phyloP scores from a whole-genome alignment of 1,140 invertebrate species.

The Meloidogyne hapla region DNA sequence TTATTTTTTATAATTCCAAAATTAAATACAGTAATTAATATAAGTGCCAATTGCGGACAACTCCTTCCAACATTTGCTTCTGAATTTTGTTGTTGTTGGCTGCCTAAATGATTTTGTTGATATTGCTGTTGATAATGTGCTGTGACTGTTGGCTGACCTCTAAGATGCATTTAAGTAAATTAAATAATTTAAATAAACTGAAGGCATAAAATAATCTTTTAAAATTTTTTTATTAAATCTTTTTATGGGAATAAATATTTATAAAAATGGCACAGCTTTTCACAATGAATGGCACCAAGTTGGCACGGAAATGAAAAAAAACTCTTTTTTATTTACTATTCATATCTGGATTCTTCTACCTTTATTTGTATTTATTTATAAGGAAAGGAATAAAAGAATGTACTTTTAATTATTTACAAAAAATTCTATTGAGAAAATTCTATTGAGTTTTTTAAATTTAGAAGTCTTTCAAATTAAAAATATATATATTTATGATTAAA shows the following conservation, averaged over 20 bases:
- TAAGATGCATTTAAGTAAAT: background rate
- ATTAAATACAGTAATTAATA: conserved; percentile 21
- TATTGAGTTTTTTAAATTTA: too few species aligned
- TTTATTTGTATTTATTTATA: background rate
- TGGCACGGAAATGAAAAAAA: background rate
- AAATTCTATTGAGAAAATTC: too few species aligned
- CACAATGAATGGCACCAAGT: background rate
- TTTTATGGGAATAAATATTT: background rate
- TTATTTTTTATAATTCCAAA: background rate
- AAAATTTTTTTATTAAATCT: background rate
- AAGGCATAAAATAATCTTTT: background rate
- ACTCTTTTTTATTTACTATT: background rate
- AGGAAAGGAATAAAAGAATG: too few species aligned
- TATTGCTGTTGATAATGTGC: conserved; percentile 16
- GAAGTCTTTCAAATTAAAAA: too few species aligned
- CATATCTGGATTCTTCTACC: background rate
- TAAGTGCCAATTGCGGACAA: conserved; percentile 31
- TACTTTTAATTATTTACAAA: too few species aligned
- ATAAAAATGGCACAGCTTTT: background rate
- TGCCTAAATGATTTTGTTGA: background rate
- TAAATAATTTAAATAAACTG: background rate
- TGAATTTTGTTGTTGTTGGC: background rate
- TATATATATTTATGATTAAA: too few species aligned
- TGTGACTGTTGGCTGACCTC: conserved; percentile 1
- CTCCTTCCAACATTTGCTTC: conserved; percentile 20